A percentile compares a stretch with the other conserved stretches of the same genome.
Evolutionary conservation across 2,797 vertebrate genomes (phyloP).

Genomic region (Rachycentron canadum): DNA sequence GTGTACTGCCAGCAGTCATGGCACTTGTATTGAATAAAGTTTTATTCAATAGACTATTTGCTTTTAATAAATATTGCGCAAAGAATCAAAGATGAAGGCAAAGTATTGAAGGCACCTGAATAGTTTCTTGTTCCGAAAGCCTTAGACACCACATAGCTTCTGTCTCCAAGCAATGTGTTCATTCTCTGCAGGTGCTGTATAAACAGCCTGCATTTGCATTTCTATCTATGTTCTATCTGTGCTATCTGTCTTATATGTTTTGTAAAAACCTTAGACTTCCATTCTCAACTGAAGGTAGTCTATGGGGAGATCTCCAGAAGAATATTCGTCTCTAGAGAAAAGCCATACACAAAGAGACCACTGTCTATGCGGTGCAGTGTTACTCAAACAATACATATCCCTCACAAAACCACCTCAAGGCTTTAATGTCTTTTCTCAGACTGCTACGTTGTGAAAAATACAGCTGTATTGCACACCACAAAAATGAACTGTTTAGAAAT

Average conservation of each 20-base stretch:
- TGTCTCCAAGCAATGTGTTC: constrained; percentile 38
- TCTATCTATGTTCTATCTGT: constrained; percentile 19
- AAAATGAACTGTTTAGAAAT: constrained; percentile 32
- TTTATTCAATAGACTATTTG: constrained; percentile 47
- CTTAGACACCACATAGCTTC: neutral
- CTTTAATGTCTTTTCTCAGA: constrained; percentile 48
- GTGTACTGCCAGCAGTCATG: constrained; percentile 43
- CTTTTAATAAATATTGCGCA: constrained; percentile 52
- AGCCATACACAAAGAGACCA: constrained; percentile 53
- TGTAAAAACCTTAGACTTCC: constrained; percentile 38
- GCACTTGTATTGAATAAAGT: constrained; percentile 53
- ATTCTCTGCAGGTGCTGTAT: constrained; percentile 37
- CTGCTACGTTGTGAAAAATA: constrained; percentile 40
- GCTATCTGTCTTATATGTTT: constrained; percentile 42
- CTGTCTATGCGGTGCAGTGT: constrained; percentile 50
- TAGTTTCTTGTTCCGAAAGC: constrained; percentile 15
- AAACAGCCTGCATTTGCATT: constrained; percentile 45
- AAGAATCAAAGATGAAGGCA: constrained; percentile 15
- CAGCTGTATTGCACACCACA: constrained; percentile 6
- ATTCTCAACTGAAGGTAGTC: constrained; percentile 41
- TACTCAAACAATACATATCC: constrained; percentile 69
- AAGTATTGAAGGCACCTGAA: constrained; percentile 36
- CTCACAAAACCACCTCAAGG: constrained; percentile 55
- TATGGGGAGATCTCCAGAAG: constrained; percentile 50
- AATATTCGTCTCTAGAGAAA: constrained; percentile 60